Percentiles rank a stretch among this genome's conserved stretches.
Conservation (phyloP, 2,888 invertebrate species). For the Cephus sareptanus region DNA sequence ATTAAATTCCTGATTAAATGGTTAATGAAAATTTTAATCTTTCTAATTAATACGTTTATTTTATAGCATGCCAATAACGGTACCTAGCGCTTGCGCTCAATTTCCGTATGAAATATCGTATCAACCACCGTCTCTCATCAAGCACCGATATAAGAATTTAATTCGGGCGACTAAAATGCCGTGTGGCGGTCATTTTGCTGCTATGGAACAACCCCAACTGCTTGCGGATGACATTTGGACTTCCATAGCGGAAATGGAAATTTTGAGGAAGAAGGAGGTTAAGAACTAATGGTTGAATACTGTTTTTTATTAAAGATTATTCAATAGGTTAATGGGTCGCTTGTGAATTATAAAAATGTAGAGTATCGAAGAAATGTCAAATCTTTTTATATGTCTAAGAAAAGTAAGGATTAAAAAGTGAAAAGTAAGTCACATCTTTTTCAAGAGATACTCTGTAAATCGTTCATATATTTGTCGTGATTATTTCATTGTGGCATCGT, state of each 20-base stretch:
- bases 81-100: slow-evolving; percentile 56
- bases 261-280: neutral
- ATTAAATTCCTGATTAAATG: too few relatives aligned
- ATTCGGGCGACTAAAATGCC: slow-evolving; percentile 49
- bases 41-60: neutral
- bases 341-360: neutral
- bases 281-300: neutral
- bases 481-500: neutral
- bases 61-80: slow-evolving; percentile 40
- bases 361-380: neutral
- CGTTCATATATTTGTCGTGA: neutral
- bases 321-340: neutral
- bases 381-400: neutral
- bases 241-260: slow-evolving; percentile 23
- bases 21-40: neutral
- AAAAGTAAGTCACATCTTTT: neutral
- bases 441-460: neutral
- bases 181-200: slow-evolving; percentile 61
- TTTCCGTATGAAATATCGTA: slow-evolving; percentile 55
- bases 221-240: slow-evolving; percentile 56
- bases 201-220: slow-evolving; percentile 55
- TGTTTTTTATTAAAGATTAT: neutral
- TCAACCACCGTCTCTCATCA: slow-evolving; percentile 40
- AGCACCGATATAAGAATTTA: slow-evolving; percentile 53
- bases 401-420: neutral